A percentile compares a stretch with the other conserved stretches of the same genome.
These are phyloP conservation scores for Tetrapedia diversipes DNA, from an alignment of 2,888 invertebrate species.

Conservation along the genomic window DNA sequence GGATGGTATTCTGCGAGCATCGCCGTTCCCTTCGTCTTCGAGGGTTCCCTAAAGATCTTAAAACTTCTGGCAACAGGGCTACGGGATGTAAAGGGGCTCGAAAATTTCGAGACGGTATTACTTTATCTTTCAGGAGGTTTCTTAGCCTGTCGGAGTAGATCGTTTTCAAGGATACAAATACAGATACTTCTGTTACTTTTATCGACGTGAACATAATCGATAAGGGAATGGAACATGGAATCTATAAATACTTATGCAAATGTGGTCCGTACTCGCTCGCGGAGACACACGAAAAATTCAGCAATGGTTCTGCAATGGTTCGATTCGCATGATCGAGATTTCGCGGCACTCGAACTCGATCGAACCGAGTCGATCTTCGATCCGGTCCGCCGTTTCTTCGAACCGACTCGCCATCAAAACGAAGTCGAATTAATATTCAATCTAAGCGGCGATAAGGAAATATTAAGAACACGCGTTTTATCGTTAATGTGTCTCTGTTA, in stretches of 20 bases:
- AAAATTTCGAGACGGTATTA: neutral
- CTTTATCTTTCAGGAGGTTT: slow-evolving; percentile 2
- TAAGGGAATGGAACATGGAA: neutral
- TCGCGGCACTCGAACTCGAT: slow-evolving; percentile 22
- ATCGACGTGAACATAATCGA: neutral
- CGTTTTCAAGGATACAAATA: no score
- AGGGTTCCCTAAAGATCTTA: slow-evolving; percentile 17
- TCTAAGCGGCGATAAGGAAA: slow-evolving; percentile 69
- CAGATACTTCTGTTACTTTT: neutral
- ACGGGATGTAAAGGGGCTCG: slow-evolving; percentile 11
- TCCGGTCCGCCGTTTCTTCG: slow-evolving; percentile 59
- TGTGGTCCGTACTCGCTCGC: no score
- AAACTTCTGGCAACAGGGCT: slow-evolving; percentile 4
- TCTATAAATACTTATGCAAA: slow-evolving; percentile 1
- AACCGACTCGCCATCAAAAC: slow-evolving; percentile 52
- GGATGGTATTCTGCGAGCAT: slow-evolving; percentile 56
- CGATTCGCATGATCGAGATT: slow-evolving; percentile 34
- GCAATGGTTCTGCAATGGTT: slow-evolving; percentile 4
- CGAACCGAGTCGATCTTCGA: slow-evolving; percentile 43
- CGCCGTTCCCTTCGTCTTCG: slow-evolving; percentile 13
- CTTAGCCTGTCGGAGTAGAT: neutral
- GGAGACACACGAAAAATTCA: slow-evolving; percentile 13
- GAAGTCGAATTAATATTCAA: slow-evolving; percentile 72
- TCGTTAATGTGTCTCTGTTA: slow-evolving; percentile 68
- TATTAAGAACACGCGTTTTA: slow-evolving; percentile 73